phyloP scores from a whole-genome alignment of 2,113 vertebrate species.

The Muscicapa adusta region DNA sequence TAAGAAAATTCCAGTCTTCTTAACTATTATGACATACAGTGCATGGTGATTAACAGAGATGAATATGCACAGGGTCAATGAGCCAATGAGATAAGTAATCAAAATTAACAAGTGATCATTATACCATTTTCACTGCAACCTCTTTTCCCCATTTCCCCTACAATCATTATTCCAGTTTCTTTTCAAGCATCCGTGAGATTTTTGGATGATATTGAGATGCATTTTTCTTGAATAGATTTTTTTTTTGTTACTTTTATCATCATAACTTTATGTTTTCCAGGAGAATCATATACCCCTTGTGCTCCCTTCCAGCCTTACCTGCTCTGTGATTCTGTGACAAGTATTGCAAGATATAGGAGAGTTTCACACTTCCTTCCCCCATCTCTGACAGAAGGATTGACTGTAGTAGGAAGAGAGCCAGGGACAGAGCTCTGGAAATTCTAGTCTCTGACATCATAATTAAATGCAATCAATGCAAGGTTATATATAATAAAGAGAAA shows the following conservation, averaged over 20 bases:
- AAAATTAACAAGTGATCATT: conserved; percentile 50
- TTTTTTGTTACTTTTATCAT: neutral
- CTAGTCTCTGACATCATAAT: neutral
- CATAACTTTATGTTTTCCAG: neutral
- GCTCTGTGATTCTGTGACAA: neutral
- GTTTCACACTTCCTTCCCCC: neutral
- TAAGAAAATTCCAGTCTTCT: neutral
- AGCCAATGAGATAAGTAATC: neutral
- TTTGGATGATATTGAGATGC: neutral
- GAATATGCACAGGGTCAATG: conserved; percentile 3
- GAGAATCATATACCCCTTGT: neutral
- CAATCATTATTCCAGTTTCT: neutral
- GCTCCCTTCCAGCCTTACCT: neutral
- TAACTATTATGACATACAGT: conserved; percentile 33
- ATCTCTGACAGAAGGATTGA: neutral
- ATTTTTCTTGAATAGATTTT: neutral
- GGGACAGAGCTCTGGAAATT: neutral
- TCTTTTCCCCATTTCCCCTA: neutral
- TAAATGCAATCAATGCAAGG: neutral
- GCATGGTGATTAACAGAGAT: conserved; percentile 25
- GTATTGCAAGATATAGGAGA: neutral
- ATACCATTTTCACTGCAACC: conserved; percentile 4
- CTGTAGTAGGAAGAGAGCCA: neutral
- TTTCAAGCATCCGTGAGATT: neutral
- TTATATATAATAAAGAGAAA: neutral